phyloP scores from a whole-genome alignment of 1,140 invertebrate species.

The Drosophila oshimai region DNA sequence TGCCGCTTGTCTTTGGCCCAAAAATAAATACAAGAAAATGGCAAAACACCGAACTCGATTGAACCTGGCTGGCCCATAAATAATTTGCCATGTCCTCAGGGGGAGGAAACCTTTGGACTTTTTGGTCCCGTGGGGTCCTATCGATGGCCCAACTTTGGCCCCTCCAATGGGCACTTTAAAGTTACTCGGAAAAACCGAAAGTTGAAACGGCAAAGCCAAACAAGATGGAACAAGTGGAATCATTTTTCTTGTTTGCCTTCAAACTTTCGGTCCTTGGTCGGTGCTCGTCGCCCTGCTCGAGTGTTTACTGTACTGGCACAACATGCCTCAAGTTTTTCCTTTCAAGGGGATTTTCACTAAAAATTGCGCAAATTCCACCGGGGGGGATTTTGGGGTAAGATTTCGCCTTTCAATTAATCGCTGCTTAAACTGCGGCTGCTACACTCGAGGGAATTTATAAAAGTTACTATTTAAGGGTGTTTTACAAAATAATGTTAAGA shows the following conservation, averaged over 20 bases:
- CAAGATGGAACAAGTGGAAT: conserved; percentile 22
- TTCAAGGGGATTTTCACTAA: not conserved
- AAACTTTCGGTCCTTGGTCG: conserved; percentile 21
- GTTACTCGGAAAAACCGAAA: conserved; percentile 8
- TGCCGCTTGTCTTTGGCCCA: not conserved
- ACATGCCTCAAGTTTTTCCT: conserved; percentile 16
- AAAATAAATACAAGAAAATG: not conserved
- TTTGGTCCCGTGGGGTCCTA: not conserved
- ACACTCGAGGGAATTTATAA: not conserved
- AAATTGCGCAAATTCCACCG: not conserved
- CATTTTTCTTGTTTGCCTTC: conserved; percentile 19
- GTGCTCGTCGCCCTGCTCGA: conserved; percentile 16
- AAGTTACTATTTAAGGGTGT: too few species aligned
- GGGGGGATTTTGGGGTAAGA: not conserved
- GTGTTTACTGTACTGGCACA: conserved; percentile 38
- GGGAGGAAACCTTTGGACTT: too few species aligned
- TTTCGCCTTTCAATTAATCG: conserved; percentile 29
- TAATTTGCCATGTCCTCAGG: not conserved
- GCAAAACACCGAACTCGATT: not conserved
- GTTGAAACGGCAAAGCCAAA: conserved; percentile 24
- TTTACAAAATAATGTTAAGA: too few species aligned
- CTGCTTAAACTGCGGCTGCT: not conserved
- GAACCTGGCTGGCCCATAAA: conserved; percentile 1
- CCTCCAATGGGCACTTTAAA: conserved; percentile 8
- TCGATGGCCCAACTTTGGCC: conserved; percentile 3